Percentiles rank a stretch among this genome's conserved stretches.
Conservation (phyloP, 2,113 vertebrate species). For the Phocoena phocoena region DNA sequence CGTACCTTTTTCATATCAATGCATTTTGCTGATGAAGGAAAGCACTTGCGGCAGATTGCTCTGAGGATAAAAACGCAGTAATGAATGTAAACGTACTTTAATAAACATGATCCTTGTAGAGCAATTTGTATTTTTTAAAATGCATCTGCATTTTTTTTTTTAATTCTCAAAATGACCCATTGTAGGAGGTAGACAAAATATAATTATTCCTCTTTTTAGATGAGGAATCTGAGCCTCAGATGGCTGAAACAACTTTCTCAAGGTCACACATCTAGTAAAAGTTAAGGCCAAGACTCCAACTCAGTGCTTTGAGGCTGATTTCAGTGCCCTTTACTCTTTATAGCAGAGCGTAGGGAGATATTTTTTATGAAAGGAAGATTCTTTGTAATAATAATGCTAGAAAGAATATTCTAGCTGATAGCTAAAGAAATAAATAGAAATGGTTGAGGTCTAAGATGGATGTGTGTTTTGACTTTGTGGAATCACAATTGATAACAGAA, state of each 20-base stretch:
- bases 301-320: neutral
- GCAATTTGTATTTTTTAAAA: conserved; percentile 23
- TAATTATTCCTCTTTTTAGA: conserved; percentile 55
- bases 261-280: neutral
- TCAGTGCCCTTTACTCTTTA: neutral
- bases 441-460: neutral
- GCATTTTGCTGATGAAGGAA: conserved; percentile 4
- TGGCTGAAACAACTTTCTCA: conserved; percentile 47
- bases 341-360: neutral
- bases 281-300: neutral
- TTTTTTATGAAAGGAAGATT: conserved; percentile 9
- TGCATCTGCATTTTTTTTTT: neutral
- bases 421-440: neutral
- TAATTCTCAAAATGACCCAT: conserved; percentile 29
- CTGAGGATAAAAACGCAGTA: neutral
- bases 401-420: neutral
- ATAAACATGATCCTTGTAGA: neutral
- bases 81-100: conserved; percentile 1
- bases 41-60: conserved; percentile 14
- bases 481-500: neutral
- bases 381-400: neutral
- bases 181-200: conserved; percentile 20
- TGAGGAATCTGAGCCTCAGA: neutral
- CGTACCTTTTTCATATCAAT: neutral
- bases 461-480: conserved; percentile 14